Evolutionary conservation across 2,888 invertebrate genomes (phyloP).

Genomic region (Helobdella robusta): DNA sequence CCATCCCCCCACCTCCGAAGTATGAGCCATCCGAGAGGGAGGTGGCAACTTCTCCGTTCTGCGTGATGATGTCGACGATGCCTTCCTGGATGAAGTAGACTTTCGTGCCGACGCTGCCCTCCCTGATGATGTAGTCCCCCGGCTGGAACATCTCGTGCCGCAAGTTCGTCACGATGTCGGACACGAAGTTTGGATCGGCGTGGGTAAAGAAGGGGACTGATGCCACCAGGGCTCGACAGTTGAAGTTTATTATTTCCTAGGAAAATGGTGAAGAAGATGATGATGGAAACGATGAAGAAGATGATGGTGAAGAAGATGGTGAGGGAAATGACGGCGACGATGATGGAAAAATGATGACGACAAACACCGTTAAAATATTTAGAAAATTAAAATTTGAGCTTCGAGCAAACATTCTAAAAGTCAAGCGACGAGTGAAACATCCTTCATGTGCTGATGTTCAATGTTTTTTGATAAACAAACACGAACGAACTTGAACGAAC

Average conservation of each 20-base stretch:
- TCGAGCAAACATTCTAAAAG: too few species aligned
- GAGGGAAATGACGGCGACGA: too few species aligned
- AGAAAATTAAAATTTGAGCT: too few species aligned
- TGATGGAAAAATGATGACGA: too few species aligned
- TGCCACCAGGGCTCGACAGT: constrained; percentile 91
- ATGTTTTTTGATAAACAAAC: too few species aligned
- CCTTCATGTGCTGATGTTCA: too few species aligned
- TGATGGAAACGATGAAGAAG: too few species aligned
- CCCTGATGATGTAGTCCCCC: constrained; percentile 56
- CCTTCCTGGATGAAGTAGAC: constrained; percentile 99
- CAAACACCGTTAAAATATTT: too few species aligned
- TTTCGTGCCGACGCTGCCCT: constrained; percentile 94
- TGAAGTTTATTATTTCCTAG: constrained; percentile 92
- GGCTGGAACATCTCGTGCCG: constrained; percentile 81
- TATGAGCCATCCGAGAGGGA: constrained; percentile 93
- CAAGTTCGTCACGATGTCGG: constrained; percentile 93
- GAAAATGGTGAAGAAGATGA: too few species aligned
- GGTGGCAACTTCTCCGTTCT: constrained; percentile 79
- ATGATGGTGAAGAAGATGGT: too few species aligned
- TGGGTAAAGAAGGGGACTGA: constrained; percentile 97
- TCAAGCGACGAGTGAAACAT: too few species aligned
- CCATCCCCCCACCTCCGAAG: constrained; percentile 61
- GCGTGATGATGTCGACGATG: constrained; percentile 63
- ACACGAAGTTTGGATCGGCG: constrained; percentile 93
- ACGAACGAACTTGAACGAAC: too few species aligned